A percentile compares a stretch with the other conserved stretches of the same genome.
These are phyloP conservation scores for Ceratosolen fusciceps DNA, from an alignment of 1,140 invertebrate species.

Conservation along the genomic window DNA sequence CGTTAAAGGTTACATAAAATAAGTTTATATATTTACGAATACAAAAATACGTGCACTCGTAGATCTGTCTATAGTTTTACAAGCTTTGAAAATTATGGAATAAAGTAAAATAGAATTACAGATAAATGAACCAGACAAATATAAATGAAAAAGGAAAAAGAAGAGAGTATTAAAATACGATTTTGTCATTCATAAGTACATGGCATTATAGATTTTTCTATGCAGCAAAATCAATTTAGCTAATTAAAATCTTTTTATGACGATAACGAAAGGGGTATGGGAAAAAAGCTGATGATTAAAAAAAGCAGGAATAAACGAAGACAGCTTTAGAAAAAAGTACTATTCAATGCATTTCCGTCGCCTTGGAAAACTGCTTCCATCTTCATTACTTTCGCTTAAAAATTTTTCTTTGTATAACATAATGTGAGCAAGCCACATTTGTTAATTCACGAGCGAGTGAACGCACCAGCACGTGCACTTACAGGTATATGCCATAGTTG, in stretches of 20 bases:
- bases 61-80: too few relatives aligned
- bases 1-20: too few relatives aligned
- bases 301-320: background rate
- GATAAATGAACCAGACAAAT: background rate
- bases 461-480: too few relatives aligned
- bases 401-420: constrained; percentile 17
- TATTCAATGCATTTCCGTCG: constrained; percentile 25
- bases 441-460: too few relatives aligned
- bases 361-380: constrained; percentile 18
- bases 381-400: constrained; percentile 22
- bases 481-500: too few relatives aligned
- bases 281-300: background rate
- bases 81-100: too few relatives aligned
- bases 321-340: background rate
- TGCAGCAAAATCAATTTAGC: constrained; percentile 44
- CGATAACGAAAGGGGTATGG: constrained; percentile 10
- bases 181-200: constrained; percentile 3
- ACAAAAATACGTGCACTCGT: too few relatives aligned
- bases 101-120: background rate
- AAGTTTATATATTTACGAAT: too few relatives aligned
- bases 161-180: constrained; percentile 18
- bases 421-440: too few relatives aligned
- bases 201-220: constrained; percentile 42
- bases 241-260: constrained; percentile 52
- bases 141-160: constrained; percentile 1